Conservation (phyloP, 92 coral and sea anemone species). For the Chrysogorgia sp. region DNA sequence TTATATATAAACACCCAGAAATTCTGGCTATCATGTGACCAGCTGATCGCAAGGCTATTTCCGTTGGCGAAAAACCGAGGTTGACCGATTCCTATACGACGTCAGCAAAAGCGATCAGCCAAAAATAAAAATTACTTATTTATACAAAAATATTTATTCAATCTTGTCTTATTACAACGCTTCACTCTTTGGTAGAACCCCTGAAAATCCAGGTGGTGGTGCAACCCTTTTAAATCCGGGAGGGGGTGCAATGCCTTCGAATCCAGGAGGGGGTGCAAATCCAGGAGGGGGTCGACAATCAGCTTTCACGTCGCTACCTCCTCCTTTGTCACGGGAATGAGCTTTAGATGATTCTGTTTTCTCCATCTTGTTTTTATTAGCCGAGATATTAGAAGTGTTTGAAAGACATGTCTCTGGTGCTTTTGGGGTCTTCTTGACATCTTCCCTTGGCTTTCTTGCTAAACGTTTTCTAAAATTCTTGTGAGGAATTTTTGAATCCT, state of each 20-base stretch:
- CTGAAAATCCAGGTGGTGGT: no score
- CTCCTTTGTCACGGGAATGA: not conserved
- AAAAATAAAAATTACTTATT: not conserved
- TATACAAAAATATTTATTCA: not conserved
- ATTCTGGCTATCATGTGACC: no score
- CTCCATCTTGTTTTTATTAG: conserved; percentile 12
- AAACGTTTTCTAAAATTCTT: not conserved
- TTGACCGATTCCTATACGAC: no score
- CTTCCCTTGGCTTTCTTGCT: not conserved
- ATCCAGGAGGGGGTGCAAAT: conserved; percentile 59
- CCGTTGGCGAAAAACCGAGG: no score
- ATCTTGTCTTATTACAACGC: not conserved
- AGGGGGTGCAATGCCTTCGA: conserved; percentile 39
- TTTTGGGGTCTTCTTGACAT: not conserved
- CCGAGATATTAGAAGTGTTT: not conserved
- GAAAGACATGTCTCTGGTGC: not conserved
- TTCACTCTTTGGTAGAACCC: not conserved
- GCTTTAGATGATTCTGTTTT: conserved; percentile 18
- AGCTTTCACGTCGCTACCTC: not conserved
- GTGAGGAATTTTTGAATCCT: not conserved
- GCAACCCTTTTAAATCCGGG: no score
- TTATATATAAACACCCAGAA: no score
- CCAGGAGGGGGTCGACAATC: conserved; percentile 47
- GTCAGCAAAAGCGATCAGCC: no score
- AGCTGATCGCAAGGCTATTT: no score